These are phyloP conservation scores for Tangara arthus DNA, from an alignment of 2,797 vertebrate genomes.

Conservation along the genomic window DNA sequence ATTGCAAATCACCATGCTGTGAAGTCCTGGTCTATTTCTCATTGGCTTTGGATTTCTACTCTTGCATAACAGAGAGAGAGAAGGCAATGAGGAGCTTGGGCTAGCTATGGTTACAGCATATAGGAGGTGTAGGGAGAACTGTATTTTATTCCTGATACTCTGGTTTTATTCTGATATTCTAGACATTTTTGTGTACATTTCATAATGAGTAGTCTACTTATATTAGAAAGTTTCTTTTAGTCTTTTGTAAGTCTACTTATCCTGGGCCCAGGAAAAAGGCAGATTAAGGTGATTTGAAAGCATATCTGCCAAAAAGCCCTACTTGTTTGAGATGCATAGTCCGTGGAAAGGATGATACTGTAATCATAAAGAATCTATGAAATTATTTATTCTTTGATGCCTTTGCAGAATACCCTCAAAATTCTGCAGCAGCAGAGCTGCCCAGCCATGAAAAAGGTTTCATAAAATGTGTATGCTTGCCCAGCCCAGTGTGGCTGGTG, in stretches of 20 bases:
- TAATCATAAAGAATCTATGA: not conserved
- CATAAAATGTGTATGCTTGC: not conserved
- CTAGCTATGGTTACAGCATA: not conserved
- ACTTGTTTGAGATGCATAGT: not conserved
- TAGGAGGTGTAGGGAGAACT: not conserved
- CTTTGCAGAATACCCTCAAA: not conserved
- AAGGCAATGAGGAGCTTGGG: not conserved
- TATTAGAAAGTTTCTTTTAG: not conserved
- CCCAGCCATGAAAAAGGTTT: not conserved
- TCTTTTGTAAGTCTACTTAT: not conserved
- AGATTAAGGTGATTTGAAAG: not conserved
- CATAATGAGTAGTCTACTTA: not conserved
- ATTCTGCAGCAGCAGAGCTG: not conserved
- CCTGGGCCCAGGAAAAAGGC: not conserved
- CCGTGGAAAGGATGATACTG: not conserved
- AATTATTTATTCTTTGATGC: not conserved
- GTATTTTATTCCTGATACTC: not conserved
- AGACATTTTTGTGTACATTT: not conserved
- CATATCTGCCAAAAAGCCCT: not conserved
- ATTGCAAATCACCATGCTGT: not conserved
- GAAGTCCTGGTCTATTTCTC: not conserved
- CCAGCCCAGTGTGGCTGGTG: not conserved
- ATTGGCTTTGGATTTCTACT: not conserved
- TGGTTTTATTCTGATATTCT: not conserved
- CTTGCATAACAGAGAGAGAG: not conserved